Evolutionary conservation across 2,888 invertebrate species (phyloP).

Genomic region (Crossocerus cetratus): DNA sequence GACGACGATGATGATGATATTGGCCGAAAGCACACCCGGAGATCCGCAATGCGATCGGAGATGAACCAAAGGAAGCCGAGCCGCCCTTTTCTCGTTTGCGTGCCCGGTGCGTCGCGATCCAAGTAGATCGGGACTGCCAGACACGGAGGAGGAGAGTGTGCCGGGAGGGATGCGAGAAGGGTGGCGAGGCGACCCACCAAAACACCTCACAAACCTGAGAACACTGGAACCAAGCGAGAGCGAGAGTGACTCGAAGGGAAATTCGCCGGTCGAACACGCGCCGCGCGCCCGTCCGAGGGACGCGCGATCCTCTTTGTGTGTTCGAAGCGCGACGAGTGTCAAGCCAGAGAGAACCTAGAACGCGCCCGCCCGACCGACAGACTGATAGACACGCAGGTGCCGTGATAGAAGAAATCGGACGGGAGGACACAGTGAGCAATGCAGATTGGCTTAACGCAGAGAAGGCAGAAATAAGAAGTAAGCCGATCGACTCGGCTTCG

Average conservation of each 20-base stretch:
- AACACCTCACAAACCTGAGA: too few species aligned
- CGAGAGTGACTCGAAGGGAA: slow-evolving; percentile 15
- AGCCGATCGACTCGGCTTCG: slow-evolving; percentile 51
- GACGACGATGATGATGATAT: background rate
- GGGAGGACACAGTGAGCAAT: background rate
- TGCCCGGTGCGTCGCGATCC: too few species aligned
- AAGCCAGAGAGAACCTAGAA: background rate
- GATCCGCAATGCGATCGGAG: too few species aligned
- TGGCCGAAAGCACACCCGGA: too few species aligned
- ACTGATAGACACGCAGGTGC: background rate
- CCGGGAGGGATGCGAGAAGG: background rate
- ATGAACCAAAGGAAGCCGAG: too few species aligned
- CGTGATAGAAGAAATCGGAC: slow-evolving; percentile 3
- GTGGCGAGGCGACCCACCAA: too few species aligned
- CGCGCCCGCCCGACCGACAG: background rate
- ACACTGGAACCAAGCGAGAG: background rate
- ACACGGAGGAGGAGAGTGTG: background rate
- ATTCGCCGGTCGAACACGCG: background rate
- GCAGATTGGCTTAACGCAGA: too few species aligned
- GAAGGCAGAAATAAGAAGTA: slow-evolving; percentile 17
- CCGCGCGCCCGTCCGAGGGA: slow-evolving; percentile 6
- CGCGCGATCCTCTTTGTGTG: slow-evolving; percentile 36
- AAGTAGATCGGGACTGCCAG: too few species aligned
- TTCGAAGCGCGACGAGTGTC: slow-evolving; percentile 27
- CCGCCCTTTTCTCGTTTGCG: too few species aligned